Evolutionary conservation across 2,113 vertebrate species (phyloP).

Genomic region (Pituophis catenifer): DNA sequence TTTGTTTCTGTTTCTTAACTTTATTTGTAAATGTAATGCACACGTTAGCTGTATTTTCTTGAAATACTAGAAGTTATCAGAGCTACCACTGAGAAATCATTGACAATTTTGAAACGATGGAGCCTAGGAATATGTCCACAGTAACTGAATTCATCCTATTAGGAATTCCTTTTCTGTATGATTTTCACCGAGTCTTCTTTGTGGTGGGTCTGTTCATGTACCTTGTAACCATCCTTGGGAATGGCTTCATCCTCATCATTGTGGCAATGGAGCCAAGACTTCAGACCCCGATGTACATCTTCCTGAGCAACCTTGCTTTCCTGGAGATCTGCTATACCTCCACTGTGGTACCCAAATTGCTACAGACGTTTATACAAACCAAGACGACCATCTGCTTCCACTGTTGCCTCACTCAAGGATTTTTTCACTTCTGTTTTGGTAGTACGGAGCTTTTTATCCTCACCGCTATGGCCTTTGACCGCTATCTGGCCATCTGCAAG

Average conservation of each 20-base stretch:
- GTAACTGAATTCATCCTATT: conserved; percentile 46
- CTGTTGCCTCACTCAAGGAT: conserved; percentile 29
- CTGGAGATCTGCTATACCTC: conserved; percentile 44
- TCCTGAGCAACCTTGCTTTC: conserved; percentile 51
- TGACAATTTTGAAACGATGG: background rate
- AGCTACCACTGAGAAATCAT: background rate
- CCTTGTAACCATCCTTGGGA: conserved; percentile 38
- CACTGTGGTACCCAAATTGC: conserved; percentile 35
- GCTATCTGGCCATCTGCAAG: conserved; percentile 26
- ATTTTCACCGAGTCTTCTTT: conserved; percentile 47
- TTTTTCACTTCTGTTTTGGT: conserved; percentile 29
- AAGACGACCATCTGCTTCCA: background rate
- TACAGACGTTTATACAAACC: conserved; percentile 18
- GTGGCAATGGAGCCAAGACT: conserved; percentile 28
- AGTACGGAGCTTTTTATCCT: conserved; percentile 34
- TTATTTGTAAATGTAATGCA: background rate
- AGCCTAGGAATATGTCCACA: background rate
- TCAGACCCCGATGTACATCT: conserved; percentile 47
- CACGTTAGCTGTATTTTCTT: background rate
- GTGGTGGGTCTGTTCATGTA: conserved; percentile 36
- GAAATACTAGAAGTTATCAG: background rate
- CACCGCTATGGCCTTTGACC: background rate
- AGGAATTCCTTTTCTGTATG: conserved; percentile 37
- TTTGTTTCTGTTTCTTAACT: background rate
- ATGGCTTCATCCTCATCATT: conserved; percentile 39